A percentile compares a stretch with the other conserved stretches of the same genome.
Evolutionary conservation across 2,797 vertebrate genomes (phyloP).

Genomic region (Leptatherina wallacei): DNA sequence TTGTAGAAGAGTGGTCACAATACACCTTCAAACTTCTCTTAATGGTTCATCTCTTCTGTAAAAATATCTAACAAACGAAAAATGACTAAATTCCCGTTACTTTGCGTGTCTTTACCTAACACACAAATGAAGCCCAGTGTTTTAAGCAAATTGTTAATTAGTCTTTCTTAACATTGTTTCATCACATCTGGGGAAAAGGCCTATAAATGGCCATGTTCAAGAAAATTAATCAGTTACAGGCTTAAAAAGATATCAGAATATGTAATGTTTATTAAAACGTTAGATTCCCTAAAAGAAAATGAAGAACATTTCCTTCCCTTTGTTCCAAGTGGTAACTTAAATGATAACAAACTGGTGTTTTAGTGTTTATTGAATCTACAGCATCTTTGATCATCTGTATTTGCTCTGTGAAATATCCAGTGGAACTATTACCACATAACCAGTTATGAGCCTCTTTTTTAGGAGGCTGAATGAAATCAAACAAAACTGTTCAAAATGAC

Average conservation of each 20-base stretch:
- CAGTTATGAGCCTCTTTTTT: conserved; percentile 3
- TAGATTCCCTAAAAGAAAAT: background rate
- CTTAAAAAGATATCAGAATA: background rate
- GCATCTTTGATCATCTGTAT: background rate
- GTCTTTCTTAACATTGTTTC: background rate
- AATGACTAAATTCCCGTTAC: too few relatives aligned
- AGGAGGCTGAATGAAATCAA: conserved; percentile 3
- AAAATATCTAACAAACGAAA: too few relatives aligned
- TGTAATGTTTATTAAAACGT: background rate
- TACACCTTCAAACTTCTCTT: too few relatives aligned
- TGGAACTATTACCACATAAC: conserved; percentile 6
- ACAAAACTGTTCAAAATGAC: conserved; percentile 19
- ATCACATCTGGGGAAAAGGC: background rate
- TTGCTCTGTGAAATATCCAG: background rate
- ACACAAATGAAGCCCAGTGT: too few relatives aligned
- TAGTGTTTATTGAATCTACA: conserved; percentile 4
- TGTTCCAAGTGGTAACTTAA: background rate
- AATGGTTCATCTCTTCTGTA: too few relatives aligned
- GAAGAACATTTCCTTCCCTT: background rate
- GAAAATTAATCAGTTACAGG: background rate
- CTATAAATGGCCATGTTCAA: background rate
- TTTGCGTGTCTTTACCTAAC: too few relatives aligned
- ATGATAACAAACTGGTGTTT: background rate
- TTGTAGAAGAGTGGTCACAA: too few relatives aligned
- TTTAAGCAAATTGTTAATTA: background rate